Evolutionary conservation across 2,888 invertebrate species (phyloP), one percentile per base, ranked within the genome.

Genomic region (Agrochola litura): DNA sequence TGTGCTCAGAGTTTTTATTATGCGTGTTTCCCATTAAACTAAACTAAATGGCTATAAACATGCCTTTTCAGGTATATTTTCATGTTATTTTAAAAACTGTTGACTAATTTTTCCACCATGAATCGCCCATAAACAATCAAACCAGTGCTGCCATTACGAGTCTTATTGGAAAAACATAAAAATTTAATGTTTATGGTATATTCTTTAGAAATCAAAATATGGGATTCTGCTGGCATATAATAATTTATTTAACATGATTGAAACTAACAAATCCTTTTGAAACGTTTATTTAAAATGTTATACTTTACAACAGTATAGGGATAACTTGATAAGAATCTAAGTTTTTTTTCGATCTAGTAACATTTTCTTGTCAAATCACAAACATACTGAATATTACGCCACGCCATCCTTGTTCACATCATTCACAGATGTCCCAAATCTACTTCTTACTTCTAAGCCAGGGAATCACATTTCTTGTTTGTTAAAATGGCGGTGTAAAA

Each of bases 1-100:
- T 93, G 87, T 91, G 83, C 78, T 92, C 91, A 89, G 88, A 92
- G 87, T 87, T 93, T 89, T 92, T 96, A 88, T 94, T 95, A 88
- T 95, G 93, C 89, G 93, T 93, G 93, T 96, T 96, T 94, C 96
- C 96, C 96, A 96, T 96, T 94, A 96, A 96, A 92, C 84, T 91
- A 90, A 84, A 65, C 60, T 90, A 89, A 86, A 87, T 76, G 84
- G 77, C 77, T 83, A 65, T 89, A 73, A 74, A 82, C 82, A 89
- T 89, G 85, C 80, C 81, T 63, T 77, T 86, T 88, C 72, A 73
- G 66, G 75, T 88, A 65, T 85, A 86, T 86, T 89, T 89, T 81
- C 79, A 81, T 89, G 83, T 85, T 88, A 87, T 81, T 89, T 86
- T 83, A 86, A 78, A 86, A 91, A 89, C 87, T 88, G 86, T 89